phyloP scores from a whole-genome alignment of 2,113 vertebrate species.

The Pitta sordida region DNA sequence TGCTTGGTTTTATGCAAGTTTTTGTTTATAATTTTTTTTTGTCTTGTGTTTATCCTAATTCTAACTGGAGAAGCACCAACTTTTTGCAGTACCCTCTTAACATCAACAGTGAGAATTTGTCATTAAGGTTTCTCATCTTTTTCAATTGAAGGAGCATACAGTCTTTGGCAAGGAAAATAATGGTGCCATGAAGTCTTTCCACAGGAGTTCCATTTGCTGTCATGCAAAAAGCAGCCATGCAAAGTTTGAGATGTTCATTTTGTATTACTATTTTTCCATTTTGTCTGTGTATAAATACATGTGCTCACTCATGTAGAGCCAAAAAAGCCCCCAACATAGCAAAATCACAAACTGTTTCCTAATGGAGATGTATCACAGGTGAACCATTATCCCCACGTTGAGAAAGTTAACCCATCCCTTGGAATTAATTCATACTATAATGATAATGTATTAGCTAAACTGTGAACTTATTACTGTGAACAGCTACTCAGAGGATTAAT shows the following conservation, averaged over 20 bases:
- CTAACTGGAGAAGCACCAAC: background rate
- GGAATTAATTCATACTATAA: background rate
- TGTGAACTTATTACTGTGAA: background rate
- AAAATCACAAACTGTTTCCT: background rate
- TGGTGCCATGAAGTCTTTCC: background rate
- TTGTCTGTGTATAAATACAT: background rate
- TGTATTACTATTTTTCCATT: background rate
- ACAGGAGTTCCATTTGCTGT: background rate
- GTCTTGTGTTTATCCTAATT: background rate
- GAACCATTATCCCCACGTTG: rapidly evolving
- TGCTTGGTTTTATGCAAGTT: background rate
- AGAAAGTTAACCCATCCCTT: background rate
- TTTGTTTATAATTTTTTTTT: background rate
- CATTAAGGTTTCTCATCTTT: background rate
- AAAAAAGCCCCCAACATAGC: background rate
- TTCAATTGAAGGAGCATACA: background rate
- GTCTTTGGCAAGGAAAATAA: background rate
- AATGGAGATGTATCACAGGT: background rate
- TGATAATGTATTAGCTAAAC: background rate
- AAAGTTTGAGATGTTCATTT: background rate
- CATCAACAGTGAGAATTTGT: background rate
- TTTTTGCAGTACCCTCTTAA: background rate
- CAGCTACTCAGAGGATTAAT: background rate
- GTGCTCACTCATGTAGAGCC: background rate
- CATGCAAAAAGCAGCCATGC: background rate